Evolutionary conservation across 2,888 invertebrate species (phyloP).

Genomic region (Phengaris arion): DNA sequence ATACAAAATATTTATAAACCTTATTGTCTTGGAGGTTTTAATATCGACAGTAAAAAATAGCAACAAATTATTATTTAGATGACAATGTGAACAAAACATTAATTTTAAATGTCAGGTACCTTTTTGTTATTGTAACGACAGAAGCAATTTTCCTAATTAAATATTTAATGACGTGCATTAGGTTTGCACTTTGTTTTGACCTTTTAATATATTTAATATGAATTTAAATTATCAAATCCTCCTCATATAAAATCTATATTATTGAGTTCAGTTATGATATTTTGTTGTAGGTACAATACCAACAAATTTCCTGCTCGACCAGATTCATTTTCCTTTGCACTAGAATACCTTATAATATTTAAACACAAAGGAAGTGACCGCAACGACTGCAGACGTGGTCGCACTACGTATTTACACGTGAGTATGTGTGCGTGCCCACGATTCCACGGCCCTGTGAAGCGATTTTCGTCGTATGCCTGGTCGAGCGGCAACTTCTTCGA

Average conservation of each 20-base stretch:
- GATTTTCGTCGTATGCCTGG: no score
- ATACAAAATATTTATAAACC: slow-evolving; percentile 73
- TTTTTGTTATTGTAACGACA: slow-evolving; percentile 51
- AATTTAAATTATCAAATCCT: no score
- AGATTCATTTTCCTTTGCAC: no score
- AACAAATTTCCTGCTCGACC: no score
- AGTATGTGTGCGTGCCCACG: no score
- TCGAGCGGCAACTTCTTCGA: no score
- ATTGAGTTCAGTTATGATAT: neutral
- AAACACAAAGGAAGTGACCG: no score
- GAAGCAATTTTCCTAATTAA: slow-evolving; percentile 66
- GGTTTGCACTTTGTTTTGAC: neutral
- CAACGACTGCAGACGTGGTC: no score
- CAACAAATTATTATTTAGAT: slow-evolving; percentile 38
- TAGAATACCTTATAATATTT: no score
- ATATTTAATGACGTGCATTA: neutral
- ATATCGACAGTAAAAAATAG: slow-evolving; percentile 32
- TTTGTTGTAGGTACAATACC: no score
- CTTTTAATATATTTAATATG: neutral
- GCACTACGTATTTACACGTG: no score
- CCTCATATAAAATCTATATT: neutral
- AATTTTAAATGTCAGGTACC: slow-evolving; percentile 55
- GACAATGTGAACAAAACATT: slow-evolving; percentile 36
- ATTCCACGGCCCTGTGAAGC: no score
- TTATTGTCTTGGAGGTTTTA: slow-evolving; percentile 49